phyloP scores from a whole-genome alignment of 2,888 invertebrate genomes.

The Heliconius sara region DNA sequence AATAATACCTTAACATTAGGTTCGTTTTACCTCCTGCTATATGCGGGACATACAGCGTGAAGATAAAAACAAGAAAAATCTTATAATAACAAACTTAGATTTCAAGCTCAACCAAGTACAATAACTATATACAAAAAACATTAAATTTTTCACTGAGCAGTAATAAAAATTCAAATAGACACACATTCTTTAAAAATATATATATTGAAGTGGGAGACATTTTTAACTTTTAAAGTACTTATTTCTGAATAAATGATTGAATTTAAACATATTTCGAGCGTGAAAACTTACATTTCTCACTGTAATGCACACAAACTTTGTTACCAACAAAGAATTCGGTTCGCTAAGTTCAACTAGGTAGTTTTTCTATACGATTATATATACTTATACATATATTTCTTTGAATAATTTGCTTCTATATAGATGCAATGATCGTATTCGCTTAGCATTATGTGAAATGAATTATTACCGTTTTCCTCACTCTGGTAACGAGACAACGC shows the following conservation, averaged over 20 bases:
- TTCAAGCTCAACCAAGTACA: background rate
- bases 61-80: background rate
- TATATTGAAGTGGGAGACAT: slow-evolving; percentile 41
- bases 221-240: slow-evolving; percentile 47
- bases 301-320: slow-evolving; percentile 49
- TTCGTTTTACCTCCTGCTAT: background rate
- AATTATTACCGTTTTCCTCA: no score
- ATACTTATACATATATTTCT: no score
- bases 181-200: slow-evolving; percentile 37
- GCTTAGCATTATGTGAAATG: background rate
- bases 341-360: slow-evolving; percentile 25
- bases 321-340: slow-evolving; percentile 47
- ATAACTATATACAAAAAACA: background rate
- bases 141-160: background rate
- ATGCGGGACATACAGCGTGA: background rate
- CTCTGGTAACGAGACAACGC: background rate
- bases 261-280: slow-evolving; percentile 50
- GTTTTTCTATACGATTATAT: background rate
- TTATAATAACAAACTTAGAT: background rate
- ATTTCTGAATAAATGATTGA: slow-evolving; percentile 50
- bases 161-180: slow-evolving; percentile 37
- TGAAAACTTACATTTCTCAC: slow-evolving; percentile 52
- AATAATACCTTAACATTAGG: background rate
- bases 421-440: background rate
- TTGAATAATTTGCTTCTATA: background rate